A percentile compares a stretch with the other conserved stretches of the same genome.
Evolutionary conservation across 2,797 vertebrate genomes (phyloP).

Genomic region (Gastrophryne carolinensis): DNA sequence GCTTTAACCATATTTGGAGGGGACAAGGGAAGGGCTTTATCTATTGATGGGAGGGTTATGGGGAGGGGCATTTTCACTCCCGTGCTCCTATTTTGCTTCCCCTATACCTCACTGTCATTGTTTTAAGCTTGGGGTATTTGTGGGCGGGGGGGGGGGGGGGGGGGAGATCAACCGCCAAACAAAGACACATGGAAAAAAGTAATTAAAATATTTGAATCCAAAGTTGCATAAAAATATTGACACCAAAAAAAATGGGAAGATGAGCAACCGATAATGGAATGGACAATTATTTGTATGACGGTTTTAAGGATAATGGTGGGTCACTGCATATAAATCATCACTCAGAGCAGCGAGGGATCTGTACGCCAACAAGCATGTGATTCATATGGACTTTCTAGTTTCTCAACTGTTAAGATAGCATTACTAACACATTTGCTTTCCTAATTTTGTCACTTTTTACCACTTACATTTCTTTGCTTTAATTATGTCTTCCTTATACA

Average conservation of each 20-base stretch:
- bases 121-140: slow-evolving; percentile 49
- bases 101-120: slow-evolving; percentile 38
- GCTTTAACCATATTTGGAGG: slow-evolving; percentile 56
- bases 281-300: slow-evolving; percentile 45
- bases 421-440: slow-evolving; percentile 35
- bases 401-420: neutral
- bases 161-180: slow-evolving; percentile 42
- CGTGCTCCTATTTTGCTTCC: slow-evolving; percentile 30
- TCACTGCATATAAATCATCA: slow-evolving; percentile 26
- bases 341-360: slow-evolving; percentile 20
- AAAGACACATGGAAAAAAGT: slow-evolving; percentile 18
- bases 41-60: slow-evolving; percentile 54
- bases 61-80: slow-evolving; percentile 46
- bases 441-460: neutral
- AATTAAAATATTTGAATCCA: slow-evolving; percentile 47
- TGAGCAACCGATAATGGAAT: slow-evolving; percentile 8
- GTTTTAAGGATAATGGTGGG: slow-evolving; percentile 34
- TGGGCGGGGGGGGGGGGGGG: neutral
- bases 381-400: slow-evolving; percentile 15
- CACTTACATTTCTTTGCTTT: neutral
- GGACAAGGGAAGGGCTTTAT: slow-evolving; percentile 58
- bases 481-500: neutral
- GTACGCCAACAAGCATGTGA: slow-evolving; percentile 3
- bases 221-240: slow-evolving; percentile 41
- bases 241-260: slow-evolving; percentile 42